These are phyloP conservation scores for Parasteatoda lunata DNA, from an alignment of 2,888 invertebrate species.

Conservation along the genomic window DNA sequence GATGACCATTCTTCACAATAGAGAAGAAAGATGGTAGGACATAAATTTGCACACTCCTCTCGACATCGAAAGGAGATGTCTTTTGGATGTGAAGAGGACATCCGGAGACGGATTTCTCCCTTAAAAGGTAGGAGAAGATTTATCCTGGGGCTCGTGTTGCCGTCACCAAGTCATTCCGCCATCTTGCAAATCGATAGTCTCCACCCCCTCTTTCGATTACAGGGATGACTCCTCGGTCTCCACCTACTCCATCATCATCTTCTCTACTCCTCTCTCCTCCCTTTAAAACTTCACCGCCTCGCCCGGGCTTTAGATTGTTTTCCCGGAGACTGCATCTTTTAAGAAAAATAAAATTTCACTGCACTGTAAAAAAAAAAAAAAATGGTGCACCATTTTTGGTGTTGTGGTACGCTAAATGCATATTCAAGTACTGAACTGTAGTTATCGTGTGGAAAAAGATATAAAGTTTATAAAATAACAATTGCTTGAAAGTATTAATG, in stretches of 20 bases:
- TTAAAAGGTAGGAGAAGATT: slow-evolving; percentile 48
- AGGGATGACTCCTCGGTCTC: slow-evolving; percentile 58
- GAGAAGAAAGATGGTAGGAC: background rate
- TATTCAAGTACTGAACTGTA: no score
- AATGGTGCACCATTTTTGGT: no score
- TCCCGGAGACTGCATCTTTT: background rate
- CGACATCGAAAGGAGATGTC: background rate
- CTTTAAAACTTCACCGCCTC: background rate
- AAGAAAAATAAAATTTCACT: no score
- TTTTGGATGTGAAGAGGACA: background rate
- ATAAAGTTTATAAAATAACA: no score
- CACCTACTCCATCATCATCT: slow-evolving; percentile 59
- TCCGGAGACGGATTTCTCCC: slow-evolving; percentile 6
- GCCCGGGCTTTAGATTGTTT: background rate
- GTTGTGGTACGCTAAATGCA: no score
- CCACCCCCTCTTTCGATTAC: slow-evolving; percentile 50
- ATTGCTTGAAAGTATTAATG: no score
- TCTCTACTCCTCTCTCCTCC: background rate
- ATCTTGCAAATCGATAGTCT: slow-evolving; percentile 65
- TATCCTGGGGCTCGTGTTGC: slow-evolving; percentile 35
- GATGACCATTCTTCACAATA: background rate
- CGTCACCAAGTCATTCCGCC: slow-evolving; percentile 67
- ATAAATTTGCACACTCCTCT: slow-evolving; percentile 2
- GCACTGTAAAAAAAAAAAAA: no score
- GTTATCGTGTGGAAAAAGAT: no score